Evolutionary conservation across 2,888 invertebrate genomes (phyloP), one percentile per base, ranked within the genome.

Genomic region (Eristalinus aeneus): DNA sequence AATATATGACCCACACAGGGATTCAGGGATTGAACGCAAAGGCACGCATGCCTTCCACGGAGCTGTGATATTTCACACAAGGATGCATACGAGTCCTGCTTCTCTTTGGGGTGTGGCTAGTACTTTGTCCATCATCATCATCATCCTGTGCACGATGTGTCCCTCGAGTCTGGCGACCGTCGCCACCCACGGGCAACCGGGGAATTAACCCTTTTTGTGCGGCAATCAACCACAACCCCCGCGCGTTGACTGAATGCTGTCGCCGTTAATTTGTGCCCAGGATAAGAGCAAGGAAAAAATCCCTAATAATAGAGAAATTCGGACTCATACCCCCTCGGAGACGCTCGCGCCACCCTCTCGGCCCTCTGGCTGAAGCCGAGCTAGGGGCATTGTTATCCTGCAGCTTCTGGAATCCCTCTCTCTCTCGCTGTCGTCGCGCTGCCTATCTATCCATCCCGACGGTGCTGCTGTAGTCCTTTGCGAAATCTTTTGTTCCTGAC

Each of bases 401-500:
- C 56, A 56, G 77, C 54, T 69, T 73, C 72, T 69, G 36, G 73
- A 77, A 65, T 74, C 77, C 68, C 46, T n/a, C 46, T 16, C 46
- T 46, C 46, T 16, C 72, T 58, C 68, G 68, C 81, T 85, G 86
- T 20, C 56, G 46, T 46, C 46, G 46, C 46, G 46, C 46, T 46
- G 46, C 85, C 81, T 81, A 86, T 82, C 76, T 77, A 46, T 46
- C 31, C 34, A 46, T 46, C 31, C 53, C 60, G 63, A 46, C 46
- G 46, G 46, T 46, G 46, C 46, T 46, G 46, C 27, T 68, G 61
- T 78, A 46, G 67, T 86, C 74, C 73, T 86, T 78, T 77, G 71
- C 73, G 74, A 77, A 60, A 86, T 86, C 86, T 82, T 86, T 86
- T 86, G 86, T 86, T 86, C 78, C 77, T 86, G 86, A 86, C 86